Conservation (phyloP, 2,888 invertebrate genomes). For the Cantharis nigra region DNA sequence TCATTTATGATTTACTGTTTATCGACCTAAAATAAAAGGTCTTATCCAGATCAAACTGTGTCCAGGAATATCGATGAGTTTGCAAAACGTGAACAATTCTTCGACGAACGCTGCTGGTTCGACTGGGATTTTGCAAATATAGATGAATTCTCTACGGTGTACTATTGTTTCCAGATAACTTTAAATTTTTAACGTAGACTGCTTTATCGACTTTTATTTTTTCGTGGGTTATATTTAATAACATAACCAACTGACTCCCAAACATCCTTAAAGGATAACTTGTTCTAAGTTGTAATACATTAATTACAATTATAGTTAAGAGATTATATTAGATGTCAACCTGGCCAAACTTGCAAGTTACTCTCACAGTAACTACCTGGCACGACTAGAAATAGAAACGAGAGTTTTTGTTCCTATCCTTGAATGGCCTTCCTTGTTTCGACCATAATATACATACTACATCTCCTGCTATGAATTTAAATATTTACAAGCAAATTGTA, state of each 20-base stretch:
- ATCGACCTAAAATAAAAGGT: not conserved
- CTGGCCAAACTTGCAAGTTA: too few species aligned
- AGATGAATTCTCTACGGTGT: conserved; percentile 20
- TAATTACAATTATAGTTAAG: too few species aligned
- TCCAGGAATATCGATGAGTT: conserved; percentile 21
- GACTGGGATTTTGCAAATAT: conserved; percentile 10
- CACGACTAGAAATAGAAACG: too few species aligned
- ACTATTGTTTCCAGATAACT: conserved; percentile 18
- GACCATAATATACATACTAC: too few species aligned
- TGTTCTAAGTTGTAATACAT: too few species aligned
- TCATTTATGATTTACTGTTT: not conserved
- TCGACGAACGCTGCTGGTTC: not conserved
- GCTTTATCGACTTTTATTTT: not conserved
- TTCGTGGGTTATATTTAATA: not conserved
- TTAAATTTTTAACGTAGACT: conserved; percentile 16
- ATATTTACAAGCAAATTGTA: too few species aligned
- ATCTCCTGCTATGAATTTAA: too few species aligned
- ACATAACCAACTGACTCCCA: not conserved
- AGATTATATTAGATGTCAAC: too few species aligned
- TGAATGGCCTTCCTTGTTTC: too few species aligned
- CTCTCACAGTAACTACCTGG: too few species aligned
- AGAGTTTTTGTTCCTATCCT: too few species aligned
- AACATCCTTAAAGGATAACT: not conserved
- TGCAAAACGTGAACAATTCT: conserved; percentile 14
- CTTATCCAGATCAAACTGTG: conserved; percentile 9